These are phyloP conservation scores for Barbus barbus DNA, from an alignment of 2,113 vertebrate genomes.

Conservation along the genomic window DNA sequence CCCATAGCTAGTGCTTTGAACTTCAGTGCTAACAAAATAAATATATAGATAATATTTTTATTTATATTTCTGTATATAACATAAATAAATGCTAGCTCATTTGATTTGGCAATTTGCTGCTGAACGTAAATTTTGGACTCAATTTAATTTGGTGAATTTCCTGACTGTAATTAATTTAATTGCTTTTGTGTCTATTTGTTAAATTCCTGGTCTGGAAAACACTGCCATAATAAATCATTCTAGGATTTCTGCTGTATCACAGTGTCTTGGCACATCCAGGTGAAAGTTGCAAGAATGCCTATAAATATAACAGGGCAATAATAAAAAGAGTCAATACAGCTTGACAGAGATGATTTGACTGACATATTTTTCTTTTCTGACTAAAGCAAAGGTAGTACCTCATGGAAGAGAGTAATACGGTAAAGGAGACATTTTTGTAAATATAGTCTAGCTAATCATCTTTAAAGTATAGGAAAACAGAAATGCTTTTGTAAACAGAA, in stretches of 20 bases:
- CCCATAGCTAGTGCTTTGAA: background rate
- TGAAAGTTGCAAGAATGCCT: background rate
- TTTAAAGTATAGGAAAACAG: background rate
- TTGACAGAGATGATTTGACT: no score
- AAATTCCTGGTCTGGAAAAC: background rate
- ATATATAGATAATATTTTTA: no score
- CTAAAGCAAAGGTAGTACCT: background rate
- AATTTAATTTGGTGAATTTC: background rate
- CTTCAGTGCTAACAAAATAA: no score
- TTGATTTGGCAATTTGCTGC: background rate
- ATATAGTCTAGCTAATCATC: background rate
- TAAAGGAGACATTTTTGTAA: background rate
- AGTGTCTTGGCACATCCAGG: background rate
- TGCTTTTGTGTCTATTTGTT: background rate
- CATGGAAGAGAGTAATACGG: background rate
- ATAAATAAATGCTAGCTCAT: background rate
- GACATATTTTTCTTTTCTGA: background rate
- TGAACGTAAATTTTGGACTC: background rate
- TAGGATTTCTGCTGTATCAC: background rate
- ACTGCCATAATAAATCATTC: background rate
- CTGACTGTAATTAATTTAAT: background rate
- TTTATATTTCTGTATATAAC: background rate
- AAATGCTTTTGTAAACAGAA: background rate
- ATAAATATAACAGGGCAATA: background rate
- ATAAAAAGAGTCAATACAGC: no score